Evolutionary conservation across 2,113 vertebrate species (phyloP).

Genomic region (Pseudopodoces humilis): DNA sequence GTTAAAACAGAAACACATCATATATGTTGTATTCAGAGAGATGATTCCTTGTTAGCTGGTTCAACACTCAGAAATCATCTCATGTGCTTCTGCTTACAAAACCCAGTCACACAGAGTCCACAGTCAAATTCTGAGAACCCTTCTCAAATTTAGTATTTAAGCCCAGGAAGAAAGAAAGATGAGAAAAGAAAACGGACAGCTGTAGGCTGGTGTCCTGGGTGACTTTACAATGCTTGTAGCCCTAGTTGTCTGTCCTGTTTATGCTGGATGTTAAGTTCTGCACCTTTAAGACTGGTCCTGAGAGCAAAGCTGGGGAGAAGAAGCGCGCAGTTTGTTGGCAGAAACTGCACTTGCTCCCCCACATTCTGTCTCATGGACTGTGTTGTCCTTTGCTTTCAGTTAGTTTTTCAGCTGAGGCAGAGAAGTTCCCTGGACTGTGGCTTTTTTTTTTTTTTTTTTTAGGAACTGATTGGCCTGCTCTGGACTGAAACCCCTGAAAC

Average conservation of each 20-base stretch:
- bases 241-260: not conserved
- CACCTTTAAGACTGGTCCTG: not conserved
- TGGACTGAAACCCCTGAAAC: not conserved
- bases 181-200: not conserved
- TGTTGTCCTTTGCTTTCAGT: not conserved
- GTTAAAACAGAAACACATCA: not conserved
- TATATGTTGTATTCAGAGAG: not conserved
- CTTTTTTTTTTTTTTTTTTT: not conserved
- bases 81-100: not conserved
- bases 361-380: not conserved
- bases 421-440: not conserved
- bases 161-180: not conserved
- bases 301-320: not conserved
- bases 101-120: not conserved
- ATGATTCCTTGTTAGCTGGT: not conserved
- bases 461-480: not conserved
- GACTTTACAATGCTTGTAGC: not conserved
- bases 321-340: not conserved
- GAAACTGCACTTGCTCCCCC: not conserved
- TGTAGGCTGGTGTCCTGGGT: not conserved
- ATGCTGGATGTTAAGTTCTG: not conserved
- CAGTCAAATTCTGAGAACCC: not conserved
- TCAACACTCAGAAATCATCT: not conserved
- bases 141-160: not conserved
- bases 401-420: not conserved